Evolutionary conservation across 2,797 vertebrate species (phyloP).

Genomic region (Benthosema pterotum): DNA sequence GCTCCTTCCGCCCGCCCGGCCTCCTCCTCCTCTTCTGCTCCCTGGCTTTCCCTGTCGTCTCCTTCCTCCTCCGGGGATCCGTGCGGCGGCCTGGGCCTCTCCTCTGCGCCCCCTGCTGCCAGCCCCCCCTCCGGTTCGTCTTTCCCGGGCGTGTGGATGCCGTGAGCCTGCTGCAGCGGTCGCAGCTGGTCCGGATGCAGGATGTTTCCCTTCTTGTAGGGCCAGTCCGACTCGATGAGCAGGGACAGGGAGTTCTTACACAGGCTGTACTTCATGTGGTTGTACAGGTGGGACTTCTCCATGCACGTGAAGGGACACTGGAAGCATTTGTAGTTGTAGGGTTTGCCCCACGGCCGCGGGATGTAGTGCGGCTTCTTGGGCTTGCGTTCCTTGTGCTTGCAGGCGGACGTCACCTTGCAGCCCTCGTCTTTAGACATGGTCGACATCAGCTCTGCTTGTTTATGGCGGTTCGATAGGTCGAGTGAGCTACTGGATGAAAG

Average conservation of each 20-base stretch:
- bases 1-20: slow-evolving; percentile 38
- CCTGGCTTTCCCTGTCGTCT: slow-evolving; percentile 66
- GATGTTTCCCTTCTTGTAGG: slow-evolving; percentile 90
- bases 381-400: slow-evolving; percentile 93
- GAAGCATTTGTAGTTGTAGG: slow-evolving; percentile 99
- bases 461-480: slow-evolving; percentile 8
- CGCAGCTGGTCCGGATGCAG: slow-evolving; percentile 85
- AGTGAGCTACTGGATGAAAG: slow-evolving; percentile 3
- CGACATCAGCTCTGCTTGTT: background rate
- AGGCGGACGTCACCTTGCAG: slow-evolving; percentile 85
- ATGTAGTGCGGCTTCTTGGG: slow-evolving; percentile 99
- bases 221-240: slow-evolving; percentile 94
- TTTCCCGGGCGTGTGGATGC: slow-evolving; percentile 37
- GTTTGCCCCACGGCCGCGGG: slow-evolving; percentile 96
- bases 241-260: slow-evolving; percentile 98
- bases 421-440: slow-evolving; percentile 90
- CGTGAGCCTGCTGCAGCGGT: slow-evolving; percentile 78
- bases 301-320: slow-evolving; percentile 99
- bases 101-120: slow-evolving; percentile 58
- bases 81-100: slow-evolving; percentile 44
- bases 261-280: slow-evolving; percentile 99
- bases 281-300: slow-evolving; percentile 99
- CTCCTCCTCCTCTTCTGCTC: slow-evolving; percentile 64
- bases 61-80: slow-evolving; percentile 59
- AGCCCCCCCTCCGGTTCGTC: slow-evolving; percentile 72